Conservation (phyloP, 35 echinoderm and acorn worm species). For the Amphiura filiformis region DNA sequence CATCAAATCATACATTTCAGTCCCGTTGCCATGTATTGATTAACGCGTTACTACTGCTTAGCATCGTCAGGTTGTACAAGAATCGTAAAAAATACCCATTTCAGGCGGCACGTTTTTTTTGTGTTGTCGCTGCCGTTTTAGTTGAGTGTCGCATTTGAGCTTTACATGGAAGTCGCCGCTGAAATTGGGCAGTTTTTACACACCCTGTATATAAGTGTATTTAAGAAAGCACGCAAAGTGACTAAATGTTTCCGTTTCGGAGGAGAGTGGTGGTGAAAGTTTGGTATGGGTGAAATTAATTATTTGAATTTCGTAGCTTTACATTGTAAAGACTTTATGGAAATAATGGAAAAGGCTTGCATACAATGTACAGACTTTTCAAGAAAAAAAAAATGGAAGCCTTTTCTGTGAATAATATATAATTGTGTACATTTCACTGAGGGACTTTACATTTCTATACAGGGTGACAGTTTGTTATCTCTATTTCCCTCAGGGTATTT, state of each 20-base stretch:
- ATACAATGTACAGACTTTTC: slow-evolving; percentile 5
- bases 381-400: neutral
- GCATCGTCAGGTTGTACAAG: too few species aligned
- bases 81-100: too few species aligned
- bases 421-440: neutral
- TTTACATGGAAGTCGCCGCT: neutral
- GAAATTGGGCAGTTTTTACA: neutral
- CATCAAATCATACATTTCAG: too few species aligned
- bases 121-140: too few species aligned
- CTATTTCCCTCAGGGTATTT: slow-evolving; percentile 21
- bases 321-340: neutral
- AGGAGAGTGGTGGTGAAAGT: neutral
- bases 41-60: too few species aligned
- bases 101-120: too few species aligned
- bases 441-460: slow-evolving; percentile 5
- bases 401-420: neutral
- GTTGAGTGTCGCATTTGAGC: too few species aligned
- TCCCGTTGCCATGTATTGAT: too few species aligned
- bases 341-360: neutral
- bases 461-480: neutral
- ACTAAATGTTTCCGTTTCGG: neutral
- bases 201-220: neutral
- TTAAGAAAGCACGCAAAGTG: neutral
- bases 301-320: neutral
- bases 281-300: neutral